A percentile compares a stretch with the other conserved stretches of the same genome.
These are phyloP conservation scores for Pseudomugil gertrudae DNA, from an alignment of 2,797 vertebrate species.

Conservation along the genomic window DNA sequence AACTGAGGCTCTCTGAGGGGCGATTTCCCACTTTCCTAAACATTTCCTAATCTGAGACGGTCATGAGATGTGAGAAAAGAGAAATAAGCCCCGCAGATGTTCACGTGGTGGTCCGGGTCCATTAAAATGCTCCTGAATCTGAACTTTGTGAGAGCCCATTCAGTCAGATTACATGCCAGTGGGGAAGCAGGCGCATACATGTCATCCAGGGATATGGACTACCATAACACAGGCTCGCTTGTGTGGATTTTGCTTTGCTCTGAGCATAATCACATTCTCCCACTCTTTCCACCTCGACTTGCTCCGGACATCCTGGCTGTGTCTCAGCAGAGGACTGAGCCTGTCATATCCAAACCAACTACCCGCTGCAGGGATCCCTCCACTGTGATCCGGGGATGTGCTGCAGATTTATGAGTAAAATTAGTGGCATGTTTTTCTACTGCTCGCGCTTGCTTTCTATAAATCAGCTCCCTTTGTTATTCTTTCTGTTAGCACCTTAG, in stretches of 20 bases:
- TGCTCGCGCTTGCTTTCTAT: not conserved
- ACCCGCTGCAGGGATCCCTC: not conserved
- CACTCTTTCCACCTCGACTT: not conserved
- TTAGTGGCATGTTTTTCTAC: constrained; percentile 9
- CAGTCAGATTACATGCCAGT: constrained; percentile 40
- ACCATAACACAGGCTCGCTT: constrained; percentile 16
- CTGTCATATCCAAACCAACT: not conserved
- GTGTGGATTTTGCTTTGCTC: constrained; percentile 15
- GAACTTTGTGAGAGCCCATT: constrained; percentile 11
- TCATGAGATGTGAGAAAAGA: not conserved
- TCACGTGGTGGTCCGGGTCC: constrained; percentile 5
- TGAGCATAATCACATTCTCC: not conserved
- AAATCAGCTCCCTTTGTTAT: constrained; percentile 5
- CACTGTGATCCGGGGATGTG: not conserved
- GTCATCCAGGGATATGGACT: constrained; percentile 11
- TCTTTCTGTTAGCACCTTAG: constrained; percentile 20
- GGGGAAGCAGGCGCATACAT: not conserved
- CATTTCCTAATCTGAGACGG: not conserved
- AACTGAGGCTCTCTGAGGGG: not conserved
- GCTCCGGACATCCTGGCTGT: not conserved
- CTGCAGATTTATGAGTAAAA: constrained; percentile 4
- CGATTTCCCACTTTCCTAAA: constrained; percentile 1
- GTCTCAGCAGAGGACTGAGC: constrained; percentile 3
- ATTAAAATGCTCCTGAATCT: constrained; percentile 1
- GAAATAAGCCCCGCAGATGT: not conserved